Evolutionary conservation across 1,140 invertebrate genomes (phyloP), one percentile per base, ranked within the genome.

Genomic region (Cecropterus lyciades): DNA sequence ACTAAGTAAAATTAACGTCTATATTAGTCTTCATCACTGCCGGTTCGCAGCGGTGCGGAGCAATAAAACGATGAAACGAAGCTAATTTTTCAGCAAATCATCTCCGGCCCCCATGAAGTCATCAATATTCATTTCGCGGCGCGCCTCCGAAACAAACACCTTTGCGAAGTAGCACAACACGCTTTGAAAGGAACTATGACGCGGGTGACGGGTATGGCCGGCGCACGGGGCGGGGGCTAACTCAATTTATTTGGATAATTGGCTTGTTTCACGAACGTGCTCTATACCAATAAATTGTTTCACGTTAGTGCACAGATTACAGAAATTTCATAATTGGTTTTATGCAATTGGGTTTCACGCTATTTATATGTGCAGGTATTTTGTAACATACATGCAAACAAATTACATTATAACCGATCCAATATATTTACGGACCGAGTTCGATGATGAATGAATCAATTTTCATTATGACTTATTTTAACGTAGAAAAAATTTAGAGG

Each of bases 71-170:
- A 85, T 85, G 85, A 82, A 89, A 89, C 87, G 87, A 86, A 87
- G 79, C 82, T 82, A 89, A 89, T 89, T 89, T 91, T 91, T 89
- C 82, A 89, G 84, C 87, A 78, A 91, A 89, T 91, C 87, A 91
- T 91, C 87, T 89, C 85, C 85, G 89, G 84, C 70, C 80, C 77
- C 79, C 80, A 86, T 89, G 79, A 84, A 89, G 87, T 85, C 89
- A 91, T 91, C 89, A 91, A 91, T 91, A 91, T 91, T 91, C 87
- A 91, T 91, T 91, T 91, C 75, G 79, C 63, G 84, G 82, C 85
- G 80, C 85, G 85, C 89, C 87, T 84, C 78, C 80, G 75, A 89
- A 91, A 91, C 87, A 89, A 90, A 89, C 86, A 87, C 87, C 86
- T 88, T 88, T 72, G 79, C 80, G 67, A 82, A 82, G 80, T 80